These are phyloP conservation scores for Sebastiscus tertius DNA, from an alignment of 2,797 vertebrate species.

Conservation along the genomic window DNA sequence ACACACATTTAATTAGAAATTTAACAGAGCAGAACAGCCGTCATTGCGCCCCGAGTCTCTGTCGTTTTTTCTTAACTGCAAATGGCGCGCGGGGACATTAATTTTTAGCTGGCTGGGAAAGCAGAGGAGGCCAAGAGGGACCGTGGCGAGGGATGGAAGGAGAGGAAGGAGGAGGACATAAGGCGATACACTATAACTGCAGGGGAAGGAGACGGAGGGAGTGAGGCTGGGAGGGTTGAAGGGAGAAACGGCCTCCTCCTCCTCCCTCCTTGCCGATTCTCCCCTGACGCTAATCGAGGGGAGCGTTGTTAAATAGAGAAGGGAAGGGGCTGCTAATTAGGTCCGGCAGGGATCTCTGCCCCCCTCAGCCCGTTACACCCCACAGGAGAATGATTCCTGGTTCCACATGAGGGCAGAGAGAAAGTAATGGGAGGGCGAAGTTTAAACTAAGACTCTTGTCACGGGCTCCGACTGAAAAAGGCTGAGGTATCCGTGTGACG, in stretches of 20 bases:
- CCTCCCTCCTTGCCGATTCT: background rate
- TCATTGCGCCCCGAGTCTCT: constrained; percentile 79
- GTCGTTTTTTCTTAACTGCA: constrained; percentile 86
- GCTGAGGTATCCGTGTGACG: background rate
- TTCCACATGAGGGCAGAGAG: constrained; percentile 60
- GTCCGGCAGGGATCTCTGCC: constrained; percentile 69
- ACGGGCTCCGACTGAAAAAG: constrained; percentile 12
- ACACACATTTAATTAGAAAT: constrained; percentile 85
- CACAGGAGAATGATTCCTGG: constrained; percentile 50
- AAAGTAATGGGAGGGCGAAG: constrained; percentile 56
- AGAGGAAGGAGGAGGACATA: constrained; percentile 19
- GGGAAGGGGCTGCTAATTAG: constrained; percentile 77
- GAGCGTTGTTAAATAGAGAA: constrained; percentile 78
- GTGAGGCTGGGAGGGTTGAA: constrained; percentile 22
- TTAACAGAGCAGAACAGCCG: constrained; percentile 85
- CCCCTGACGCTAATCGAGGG: constrained; percentile 74
- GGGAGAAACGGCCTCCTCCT: constrained; percentile 48
- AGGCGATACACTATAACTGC: constrained; percentile 61
- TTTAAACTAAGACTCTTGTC: constrained; percentile 68
- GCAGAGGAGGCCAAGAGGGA: constrained; percentile 68
- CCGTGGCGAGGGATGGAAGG: constrained; percentile 18
- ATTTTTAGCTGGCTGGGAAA: constrained; percentile 84
- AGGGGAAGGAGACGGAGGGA: constrained; percentile 34
- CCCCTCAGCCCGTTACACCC: constrained; percentile 8
- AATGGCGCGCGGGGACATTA: constrained; percentile 84